These are phyloP conservation scores for Meloidogyne exigua DNA, from an alignment of 1,140 invertebrate genomes.

Conservation along the genomic window DNA sequence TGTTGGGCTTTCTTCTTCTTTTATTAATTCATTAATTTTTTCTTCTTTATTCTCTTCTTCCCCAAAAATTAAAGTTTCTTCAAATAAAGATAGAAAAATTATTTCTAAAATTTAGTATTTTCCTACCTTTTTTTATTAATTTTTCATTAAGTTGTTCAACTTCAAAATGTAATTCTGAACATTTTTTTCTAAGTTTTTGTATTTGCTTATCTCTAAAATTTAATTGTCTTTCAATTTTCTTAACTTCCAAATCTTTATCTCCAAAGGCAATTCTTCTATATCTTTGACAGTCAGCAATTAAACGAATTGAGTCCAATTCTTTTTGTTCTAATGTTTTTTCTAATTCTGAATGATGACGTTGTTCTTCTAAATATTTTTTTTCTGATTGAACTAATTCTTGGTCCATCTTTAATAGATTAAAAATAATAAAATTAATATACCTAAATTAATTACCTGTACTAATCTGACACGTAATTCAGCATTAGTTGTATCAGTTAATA, in stretches of 20 bases:
- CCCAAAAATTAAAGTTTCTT: too few relatives aligned
- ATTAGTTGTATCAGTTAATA: constrained; percentile 33
- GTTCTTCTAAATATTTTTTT: constrained; percentile 32
- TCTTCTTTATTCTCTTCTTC: constrained; percentile 8
- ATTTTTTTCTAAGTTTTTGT: constrained; percentile 48
- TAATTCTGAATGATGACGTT: constrained; percentile 28
- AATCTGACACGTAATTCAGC: constrained; percentile 50
- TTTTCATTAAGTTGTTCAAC: constrained; percentile 41
- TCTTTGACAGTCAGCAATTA: constrained; percentile 27
- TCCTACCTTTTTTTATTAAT: neutral
- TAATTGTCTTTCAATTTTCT: constrained; percentile 49
- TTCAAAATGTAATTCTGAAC: constrained; percentile 56
- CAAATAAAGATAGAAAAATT: too few relatives aligned
- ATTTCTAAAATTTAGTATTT: neutral
- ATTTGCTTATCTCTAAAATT: constrained; percentile 57
- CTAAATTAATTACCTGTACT: constrained; percentile 38
- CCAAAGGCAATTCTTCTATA: constrained; percentile 49
- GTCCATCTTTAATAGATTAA: constrained; percentile 27
- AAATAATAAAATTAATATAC: too few relatives aligned
- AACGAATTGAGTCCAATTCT: constrained; percentile 28
- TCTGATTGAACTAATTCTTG: constrained; percentile 40
- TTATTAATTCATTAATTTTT: neutral
- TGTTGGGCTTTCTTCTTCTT: constrained; percentile 13
- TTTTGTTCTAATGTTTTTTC: constrained; percentile 25
- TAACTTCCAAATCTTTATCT: constrained; percentile 43